Evolutionary conservation across 2,888 invertebrate species (phyloP), one percentile per base, ranked within the genome.

Genomic region (Alloscopus bannaensis): DNA sequence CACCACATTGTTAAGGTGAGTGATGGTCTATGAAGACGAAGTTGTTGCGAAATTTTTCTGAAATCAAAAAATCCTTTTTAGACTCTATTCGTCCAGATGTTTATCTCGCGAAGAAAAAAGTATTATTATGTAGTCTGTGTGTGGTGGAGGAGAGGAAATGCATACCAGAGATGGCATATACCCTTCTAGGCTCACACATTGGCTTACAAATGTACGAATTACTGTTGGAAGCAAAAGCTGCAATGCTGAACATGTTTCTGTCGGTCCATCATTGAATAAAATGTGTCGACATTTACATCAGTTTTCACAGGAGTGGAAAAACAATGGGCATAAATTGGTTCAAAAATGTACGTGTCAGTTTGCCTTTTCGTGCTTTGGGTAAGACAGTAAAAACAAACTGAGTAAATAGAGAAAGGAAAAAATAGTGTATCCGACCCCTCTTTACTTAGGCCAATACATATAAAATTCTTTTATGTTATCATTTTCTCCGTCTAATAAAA

Each of bases 201-300:
- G n/a, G n/a, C n/a, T n/a, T n/a, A n/a, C n/a, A n/a, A n/a, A n/a
- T n/a, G n/a, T n/a, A n/a, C n/a, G n/a, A n/a, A n/a, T n/a, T n/a
- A n/a, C n/a, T 45, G 45, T 45, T 16, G 18, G 45, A n/a, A 16
- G n/a, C 45, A 45, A 4, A 45, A 4, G 36, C 8, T 36, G 36
- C 36, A 13, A 36, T 6, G 8, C 8, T 13, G 36, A 36, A 36
- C 13, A 36, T 13, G 13, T 36, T 6, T 13, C 36, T 8, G 13
- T 22, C 22, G n/a, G n/a, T n/a, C n/a, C n/a, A n/a, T n/a, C n/a
- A n/a, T n/a, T n/a, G 20, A 52, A 52, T 52, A 52, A 57, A 57
- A 57, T n/a, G 57, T 57, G 57, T 57, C 57, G 26, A 57, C 26
- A 28, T 57, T 57, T n/a, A 29, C 29, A 57, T 28, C 28, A 28